phyloP scores from a whole-genome alignment of 2,797 vertebrate genomes.

The Aeoliscus strigatus region DNA sequence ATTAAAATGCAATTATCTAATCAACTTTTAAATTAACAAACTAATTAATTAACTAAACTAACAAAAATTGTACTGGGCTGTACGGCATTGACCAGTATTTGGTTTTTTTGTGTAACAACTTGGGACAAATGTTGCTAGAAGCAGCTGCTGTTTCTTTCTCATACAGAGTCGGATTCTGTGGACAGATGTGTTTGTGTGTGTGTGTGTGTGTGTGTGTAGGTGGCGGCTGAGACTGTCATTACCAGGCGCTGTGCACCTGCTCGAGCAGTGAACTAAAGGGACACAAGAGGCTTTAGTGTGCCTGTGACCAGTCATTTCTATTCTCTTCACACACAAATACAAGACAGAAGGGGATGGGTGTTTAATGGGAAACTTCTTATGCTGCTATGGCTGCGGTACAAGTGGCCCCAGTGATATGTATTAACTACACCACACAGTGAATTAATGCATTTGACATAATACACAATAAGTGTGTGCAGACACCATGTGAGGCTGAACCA shows the following conservation, averaged over 20 bases:
- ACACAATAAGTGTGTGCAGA: not conserved
- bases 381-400: not conserved
- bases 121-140: too few relatives aligned
- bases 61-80: too few relatives aligned
- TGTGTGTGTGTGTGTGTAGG: constrained; percentile 9
- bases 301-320: constrained; percentile 14
- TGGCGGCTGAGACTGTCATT: constrained; percentile 26
- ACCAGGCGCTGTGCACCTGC: constrained; percentile 34
- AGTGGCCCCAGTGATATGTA: not conserved
- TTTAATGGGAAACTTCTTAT: not conserved
- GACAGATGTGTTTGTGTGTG: constrained; percentile 11
- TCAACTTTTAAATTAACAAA: too few relatives aligned
- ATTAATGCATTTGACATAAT: too few relatives aligned
- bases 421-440: not conserved
- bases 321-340: constrained; percentile 9
- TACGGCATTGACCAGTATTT: too few relatives aligned
- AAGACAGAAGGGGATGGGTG: constrained; percentile 2
- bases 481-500: too few relatives aligned
- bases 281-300: constrained; percentile 8
- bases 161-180: too few relatives aligned
- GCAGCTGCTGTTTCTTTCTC: too few relatives aligned
- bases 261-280: constrained; percentile 33
- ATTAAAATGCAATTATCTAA: too few relatives aligned
- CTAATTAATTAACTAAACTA: too few relatives aligned
- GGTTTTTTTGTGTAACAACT: too few relatives aligned